Evolutionary conservation across 2,113 vertebrate species (phyloP).

Genomic region (Grallaria varia): DNA sequence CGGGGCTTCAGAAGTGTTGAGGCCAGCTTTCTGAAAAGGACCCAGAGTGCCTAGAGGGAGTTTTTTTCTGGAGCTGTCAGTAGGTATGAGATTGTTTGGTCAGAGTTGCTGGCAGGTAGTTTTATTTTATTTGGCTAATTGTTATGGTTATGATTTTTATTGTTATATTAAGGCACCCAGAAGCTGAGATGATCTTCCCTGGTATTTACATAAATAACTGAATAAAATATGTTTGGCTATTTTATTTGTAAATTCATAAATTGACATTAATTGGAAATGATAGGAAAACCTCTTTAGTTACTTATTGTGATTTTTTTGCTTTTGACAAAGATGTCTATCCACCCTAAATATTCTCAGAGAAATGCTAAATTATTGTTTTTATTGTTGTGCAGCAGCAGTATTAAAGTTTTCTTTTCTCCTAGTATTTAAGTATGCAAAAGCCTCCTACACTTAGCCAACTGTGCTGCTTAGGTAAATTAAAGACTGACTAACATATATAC

Average conservation of each 20-base stretch:
- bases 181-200: neutral
- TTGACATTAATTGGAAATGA: neutral
- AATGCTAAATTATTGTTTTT: constrained; percentile 24
- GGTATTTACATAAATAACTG: neutral
- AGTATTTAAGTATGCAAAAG: constrained; percentile 3
- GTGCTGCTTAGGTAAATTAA: constrained; percentile 37
- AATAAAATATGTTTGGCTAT: neutral
- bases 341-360: neutral
- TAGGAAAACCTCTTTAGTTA: neutral
- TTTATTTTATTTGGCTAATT: neutral
- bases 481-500: constrained; percentile 10
- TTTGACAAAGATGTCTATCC: neutral
- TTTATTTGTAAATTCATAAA: neutral
- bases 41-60: neutral
- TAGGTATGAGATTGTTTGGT: neutral
- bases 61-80: neutral
- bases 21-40: neutral
- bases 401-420: neutral
- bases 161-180: neutral
- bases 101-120: neutral
- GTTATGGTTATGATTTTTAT: neutral
- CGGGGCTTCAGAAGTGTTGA: neutral
- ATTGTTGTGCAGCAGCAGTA: neutral
- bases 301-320: neutral
- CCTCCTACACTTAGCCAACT: constrained; percentile 18